phyloP scores from a whole-genome alignment of 2,113 vertebrate species.

The Rostratula benghalensis region DNA sequence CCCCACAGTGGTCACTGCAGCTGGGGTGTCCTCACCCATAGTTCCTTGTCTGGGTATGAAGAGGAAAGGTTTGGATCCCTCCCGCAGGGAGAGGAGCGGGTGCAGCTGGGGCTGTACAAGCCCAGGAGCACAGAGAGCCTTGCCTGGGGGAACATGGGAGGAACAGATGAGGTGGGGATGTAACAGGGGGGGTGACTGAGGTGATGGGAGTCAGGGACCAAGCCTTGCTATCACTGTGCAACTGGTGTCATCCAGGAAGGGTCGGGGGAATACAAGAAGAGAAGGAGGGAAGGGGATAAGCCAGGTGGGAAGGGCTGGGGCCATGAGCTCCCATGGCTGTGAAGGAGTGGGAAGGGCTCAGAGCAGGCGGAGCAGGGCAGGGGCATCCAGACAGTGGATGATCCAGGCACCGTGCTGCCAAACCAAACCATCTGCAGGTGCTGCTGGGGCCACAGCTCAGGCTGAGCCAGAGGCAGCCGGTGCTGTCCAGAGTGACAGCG shows the following conservation, averaged over 20 bases:
- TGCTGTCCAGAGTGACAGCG: neutral
- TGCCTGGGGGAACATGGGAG: fast-evolving
- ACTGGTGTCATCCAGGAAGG: neutral
- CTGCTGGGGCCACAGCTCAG: neutral
- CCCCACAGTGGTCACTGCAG: neutral
- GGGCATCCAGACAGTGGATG: neutral
- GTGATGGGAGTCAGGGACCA: neutral
- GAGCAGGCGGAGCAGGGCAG: neutral
- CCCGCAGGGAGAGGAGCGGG: neutral
- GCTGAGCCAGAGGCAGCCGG: neutral
- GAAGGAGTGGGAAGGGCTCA: neutral
- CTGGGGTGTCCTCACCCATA: fast-evolving
- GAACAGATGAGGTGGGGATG: neutral
- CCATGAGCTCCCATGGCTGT: fast-evolving
- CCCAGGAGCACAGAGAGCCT: fast-evolving
- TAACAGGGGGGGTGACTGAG: fast-evolving
- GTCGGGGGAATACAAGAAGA: neutral
- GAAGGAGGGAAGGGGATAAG: neutral
- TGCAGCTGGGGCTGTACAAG: fast-evolving
- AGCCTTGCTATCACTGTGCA: neutral
- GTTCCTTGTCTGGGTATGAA: neutral
- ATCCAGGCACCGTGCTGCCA: neutral
- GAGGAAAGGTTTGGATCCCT: neutral
- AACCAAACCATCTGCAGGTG: neutral
- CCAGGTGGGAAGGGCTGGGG: fast-evolving